These are phyloP conservation scores for Acronicta alni DNA, from an alignment of 2,888 invertebrate genomes.

Conservation along the genomic window DNA sequence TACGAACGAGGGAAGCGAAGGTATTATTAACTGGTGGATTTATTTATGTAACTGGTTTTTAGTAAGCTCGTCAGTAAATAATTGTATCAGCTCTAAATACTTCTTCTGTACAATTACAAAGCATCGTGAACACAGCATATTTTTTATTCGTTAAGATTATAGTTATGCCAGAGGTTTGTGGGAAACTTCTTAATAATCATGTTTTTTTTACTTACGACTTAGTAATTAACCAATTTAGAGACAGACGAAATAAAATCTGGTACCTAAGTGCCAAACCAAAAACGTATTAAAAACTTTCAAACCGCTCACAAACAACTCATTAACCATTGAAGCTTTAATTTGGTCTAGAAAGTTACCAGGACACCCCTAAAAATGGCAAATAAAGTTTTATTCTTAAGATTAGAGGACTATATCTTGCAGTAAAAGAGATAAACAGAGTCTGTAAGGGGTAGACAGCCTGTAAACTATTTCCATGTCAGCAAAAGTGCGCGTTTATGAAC, in stretches of 20 bases:
- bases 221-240: conserved; percentile 13
- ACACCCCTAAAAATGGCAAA: conserved; percentile 82
- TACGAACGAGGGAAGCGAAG: neutral
- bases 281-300: conserved; percentile 81
- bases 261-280: conserved; percentile 63
- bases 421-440: conserved; percentile 82
- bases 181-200: no score
- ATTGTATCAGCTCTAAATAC: no score
- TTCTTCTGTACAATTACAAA: no score
- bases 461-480: conserved; percentile 88
- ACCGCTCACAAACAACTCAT: conserved; percentile 82
- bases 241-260: conserved; percentile 35
- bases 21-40: no score
- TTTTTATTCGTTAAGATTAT: no score
- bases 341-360: conserved; percentile 80
- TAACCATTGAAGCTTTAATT: conserved; percentile 84
- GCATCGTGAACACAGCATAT: no score
- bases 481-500: conserved; percentile 82
- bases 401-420: conserved; percentile 80
- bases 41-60: no score
- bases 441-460: conserved; percentile 77
- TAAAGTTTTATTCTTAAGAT: conserved; percentile 86
- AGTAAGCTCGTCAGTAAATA: no score
- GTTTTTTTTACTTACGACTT: no score
- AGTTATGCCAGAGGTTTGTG: no score